Evolutionary conservation across 2,888 invertebrate genomes (phyloP).

Genomic region (Aethes cnicana): DNA sequence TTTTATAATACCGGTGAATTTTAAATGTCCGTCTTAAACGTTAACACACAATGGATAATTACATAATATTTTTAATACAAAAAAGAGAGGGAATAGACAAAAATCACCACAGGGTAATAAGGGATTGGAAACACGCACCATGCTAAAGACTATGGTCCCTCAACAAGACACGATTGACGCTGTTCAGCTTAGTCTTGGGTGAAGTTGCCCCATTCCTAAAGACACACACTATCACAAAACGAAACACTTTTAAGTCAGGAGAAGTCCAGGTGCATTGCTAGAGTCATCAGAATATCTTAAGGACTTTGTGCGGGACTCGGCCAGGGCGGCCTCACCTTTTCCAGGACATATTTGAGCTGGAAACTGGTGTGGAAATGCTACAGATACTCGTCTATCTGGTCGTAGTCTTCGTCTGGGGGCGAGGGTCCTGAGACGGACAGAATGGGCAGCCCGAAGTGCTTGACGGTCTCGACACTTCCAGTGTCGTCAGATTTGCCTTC

Average conservation of each 20-base stretch:
- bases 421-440: conserved; percentile 91
- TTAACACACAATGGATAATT: conserved; percentile 56
- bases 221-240: conserved; percentile 37
- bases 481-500: conserved; percentile 76
- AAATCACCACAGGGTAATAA: conserved; percentile 46
- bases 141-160: conserved; percentile 69
- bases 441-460: conserved; percentile 88
- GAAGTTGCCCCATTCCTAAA: conserved; percentile 44
- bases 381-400: conserved; percentile 84
- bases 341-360: conserved; percentile 78
- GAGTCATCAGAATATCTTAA: conserved; percentile 42
- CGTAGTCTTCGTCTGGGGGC: conserved; percentile 87
- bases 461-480: conserved; percentile 77
- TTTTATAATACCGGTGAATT: conserved; percentile 21
- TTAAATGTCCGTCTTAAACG: conserved; percentile 31
- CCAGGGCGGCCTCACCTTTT: conserved; percentile 74
- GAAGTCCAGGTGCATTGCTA: too few species aligned
- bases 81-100: conserved; percentile 52
- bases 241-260: conserved; percentile 14
- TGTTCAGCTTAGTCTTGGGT: conserved; percentile 31
- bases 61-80: conserved; percentile 53
- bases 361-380: conserved; percentile 81
- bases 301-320: conserved; percentile 72
- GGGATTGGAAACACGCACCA: conserved; percentile 37
- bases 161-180: conserved; percentile 63